Evolutionary conservation across 2,888 invertebrate species (phyloP).

Genomic region (Blomia tropicalis): DNA sequence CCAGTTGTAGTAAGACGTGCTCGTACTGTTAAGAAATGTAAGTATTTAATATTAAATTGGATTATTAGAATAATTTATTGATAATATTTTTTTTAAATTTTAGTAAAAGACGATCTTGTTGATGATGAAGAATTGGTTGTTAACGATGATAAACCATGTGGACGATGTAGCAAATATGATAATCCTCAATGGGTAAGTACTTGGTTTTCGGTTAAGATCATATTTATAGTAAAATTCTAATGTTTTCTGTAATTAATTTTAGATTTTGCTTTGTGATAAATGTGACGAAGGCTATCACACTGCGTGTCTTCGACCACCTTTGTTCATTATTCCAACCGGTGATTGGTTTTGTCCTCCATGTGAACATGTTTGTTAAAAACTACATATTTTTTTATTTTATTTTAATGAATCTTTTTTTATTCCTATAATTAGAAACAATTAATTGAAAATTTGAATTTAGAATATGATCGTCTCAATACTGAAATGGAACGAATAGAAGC

Average conservation of each 20-base stretch:
- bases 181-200: constrained; percentile 65
- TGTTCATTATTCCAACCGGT: constrained; percentile 86
- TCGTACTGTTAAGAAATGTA: constrained; percentile 63
- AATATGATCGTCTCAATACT: constrained; percentile 55
- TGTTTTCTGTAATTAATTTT: constrained; percentile 16
- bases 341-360: constrained; percentile 97
- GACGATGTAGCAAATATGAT: constrained; percentile 72
- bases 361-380: constrained; percentile 50
- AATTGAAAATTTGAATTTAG: constrained; percentile 39
- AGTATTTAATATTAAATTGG: constrained; percentile 15
- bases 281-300: constrained; percentile 96
- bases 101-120: constrained; percentile 18
- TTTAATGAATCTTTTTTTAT: constrained; percentile 26
- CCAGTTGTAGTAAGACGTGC: constrained; percentile 55
- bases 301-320: constrained; percentile 74
- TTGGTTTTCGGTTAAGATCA: background rate
- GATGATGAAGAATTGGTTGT: constrained; percentile 30
- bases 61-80: background rate
- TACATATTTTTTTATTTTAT: constrained; percentile 13
- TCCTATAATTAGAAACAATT: background rate
- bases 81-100: constrained; percentile 13
- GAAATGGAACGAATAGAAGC: constrained; percentile 44
- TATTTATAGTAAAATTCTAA: background rate
- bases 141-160: constrained; percentile 57
- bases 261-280: constrained; percentile 81